phyloP scores from a whole-genome alignment of 2,888 invertebrate species.

The Phlogophora meticulosa region DNA sequence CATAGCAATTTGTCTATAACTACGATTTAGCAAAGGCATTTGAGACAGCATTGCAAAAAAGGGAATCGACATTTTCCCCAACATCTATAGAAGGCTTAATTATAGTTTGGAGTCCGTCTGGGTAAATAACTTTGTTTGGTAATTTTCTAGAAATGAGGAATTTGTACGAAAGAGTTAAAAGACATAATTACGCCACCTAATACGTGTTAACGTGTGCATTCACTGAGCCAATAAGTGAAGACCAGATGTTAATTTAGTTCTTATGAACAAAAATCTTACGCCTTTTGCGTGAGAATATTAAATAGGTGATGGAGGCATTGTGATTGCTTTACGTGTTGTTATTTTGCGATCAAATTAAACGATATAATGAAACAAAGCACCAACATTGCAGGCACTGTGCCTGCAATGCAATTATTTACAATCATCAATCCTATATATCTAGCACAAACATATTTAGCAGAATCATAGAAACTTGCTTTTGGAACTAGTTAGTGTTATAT shows the following conservation, averaged over 20 bases:
- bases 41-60: constrained; percentile 33
- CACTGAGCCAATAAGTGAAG: constrained; percentile 5
- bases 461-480: neutral
- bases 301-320: constrained; percentile 11
- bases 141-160: constrained; percentile 26
- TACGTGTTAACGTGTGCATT: constrained; percentile 3
- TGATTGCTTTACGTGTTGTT: constrained; percentile 13
- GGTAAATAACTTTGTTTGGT: constrained; percentile 32
- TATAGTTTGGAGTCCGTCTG: constrained; percentile 1
- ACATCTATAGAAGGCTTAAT: constrained; percentile 21
- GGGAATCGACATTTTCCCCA: constrained; percentile 48
- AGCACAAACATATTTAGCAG: neutral
- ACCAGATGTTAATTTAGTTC: constrained; percentile 25
- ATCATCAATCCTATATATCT: constrained; percentile 1
- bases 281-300: constrained; percentile 32
- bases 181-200: neutral
- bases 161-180: constrained; percentile 15
- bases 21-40: constrained; percentile 43
- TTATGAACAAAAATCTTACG: constrained; percentile 18
- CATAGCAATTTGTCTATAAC: constrained; percentile 32
- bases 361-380: constrained; percentile 11
- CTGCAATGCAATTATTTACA: neutral
- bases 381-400: neutral
- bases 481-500: neutral
- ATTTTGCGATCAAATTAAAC: constrained; percentile 4